Evolutionary conservation across 92 coral and sea anemone genomes (phyloP).

Genomic region (Meandrina meandrites): DNA sequence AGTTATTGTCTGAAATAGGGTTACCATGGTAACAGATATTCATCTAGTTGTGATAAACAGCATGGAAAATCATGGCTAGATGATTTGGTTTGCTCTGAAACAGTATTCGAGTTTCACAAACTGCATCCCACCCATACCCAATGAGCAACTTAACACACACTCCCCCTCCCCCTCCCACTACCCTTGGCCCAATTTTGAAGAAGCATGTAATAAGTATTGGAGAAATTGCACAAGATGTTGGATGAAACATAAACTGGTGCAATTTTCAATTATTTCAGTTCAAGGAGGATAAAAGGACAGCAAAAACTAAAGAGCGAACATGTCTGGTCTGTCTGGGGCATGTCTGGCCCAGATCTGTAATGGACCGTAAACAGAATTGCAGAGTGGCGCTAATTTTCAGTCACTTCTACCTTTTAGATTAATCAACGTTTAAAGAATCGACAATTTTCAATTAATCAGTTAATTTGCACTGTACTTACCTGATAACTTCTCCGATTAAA

Average conservation of each 20-base stretch:
- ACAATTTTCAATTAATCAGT: neutral
- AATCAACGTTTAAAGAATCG: neutral
- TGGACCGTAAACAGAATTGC: neutral
- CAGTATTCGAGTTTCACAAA: no score
- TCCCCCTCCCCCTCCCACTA: neutral
- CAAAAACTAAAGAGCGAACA: no score
- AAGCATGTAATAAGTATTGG: neutral
- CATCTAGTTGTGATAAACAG: no score
- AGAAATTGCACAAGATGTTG: neutral
- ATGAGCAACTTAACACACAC: no score
- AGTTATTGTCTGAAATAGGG: no score
- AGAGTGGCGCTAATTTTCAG: neutral
- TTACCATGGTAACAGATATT: neutral
- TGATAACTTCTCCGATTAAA: neutral
- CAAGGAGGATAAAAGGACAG: no score
- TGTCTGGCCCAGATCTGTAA: no score
- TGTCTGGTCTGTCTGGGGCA: no score
- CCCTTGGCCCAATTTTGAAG: no score
- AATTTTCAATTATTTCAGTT: neutral
- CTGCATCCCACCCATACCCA: neutral
- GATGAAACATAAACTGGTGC: neutral
- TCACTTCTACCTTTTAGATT: neutral
- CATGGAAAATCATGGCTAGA: no score
- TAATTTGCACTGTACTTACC: constrained; percentile 4
- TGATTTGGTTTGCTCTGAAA: no score